phyloP scores from a whole-genome alignment of 2,888 invertebrate species.

The Blastobasis lacticolella region DNA sequence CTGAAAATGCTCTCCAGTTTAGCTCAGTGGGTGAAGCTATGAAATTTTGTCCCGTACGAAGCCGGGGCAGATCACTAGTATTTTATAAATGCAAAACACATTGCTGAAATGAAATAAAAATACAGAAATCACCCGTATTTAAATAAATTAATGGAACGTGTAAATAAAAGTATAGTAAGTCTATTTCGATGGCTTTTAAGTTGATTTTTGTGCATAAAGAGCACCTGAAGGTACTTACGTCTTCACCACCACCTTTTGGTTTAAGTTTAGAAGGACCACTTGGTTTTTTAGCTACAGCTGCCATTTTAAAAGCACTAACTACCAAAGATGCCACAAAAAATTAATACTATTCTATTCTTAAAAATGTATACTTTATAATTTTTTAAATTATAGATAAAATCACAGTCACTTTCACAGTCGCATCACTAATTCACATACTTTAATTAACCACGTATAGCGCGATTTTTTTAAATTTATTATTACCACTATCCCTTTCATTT shows the following conservation, averaged over 20 bases:
- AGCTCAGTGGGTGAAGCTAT: background rate
- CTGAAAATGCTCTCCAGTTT: no score
- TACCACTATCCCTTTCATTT: constrained; percentile 5
- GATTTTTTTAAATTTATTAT: constrained; percentile 7
- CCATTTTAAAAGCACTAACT: constrained; percentile 47
- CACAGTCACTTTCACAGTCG: constrained; percentile 40
- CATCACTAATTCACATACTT: constrained; percentile 21
- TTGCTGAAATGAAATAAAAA: no score
- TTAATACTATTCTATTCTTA: constrained; percentile 17
- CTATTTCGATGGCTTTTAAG: constrained; percentile 28
- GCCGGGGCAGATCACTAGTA: background rate
- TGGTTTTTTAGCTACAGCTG: constrained; percentile 57
- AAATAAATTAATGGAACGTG: no score
- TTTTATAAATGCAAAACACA: no score
- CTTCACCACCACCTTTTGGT: constrained; percentile 21
- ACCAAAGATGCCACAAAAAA: constrained; percentile 52
- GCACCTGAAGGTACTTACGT: constrained; percentile 44
- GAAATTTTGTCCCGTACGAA: background rate
- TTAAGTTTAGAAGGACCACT: constrained; percentile 25
- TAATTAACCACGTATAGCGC: background rate
- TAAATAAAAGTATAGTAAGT: background rate
- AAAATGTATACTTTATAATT: constrained; percentile 11
- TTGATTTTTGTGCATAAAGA: no score
- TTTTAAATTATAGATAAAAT: constrained; percentile 11
- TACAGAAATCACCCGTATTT: no score